Conservation (phyloP, 2,888 invertebrate genomes). For the Drosophila histrio region DNA sequence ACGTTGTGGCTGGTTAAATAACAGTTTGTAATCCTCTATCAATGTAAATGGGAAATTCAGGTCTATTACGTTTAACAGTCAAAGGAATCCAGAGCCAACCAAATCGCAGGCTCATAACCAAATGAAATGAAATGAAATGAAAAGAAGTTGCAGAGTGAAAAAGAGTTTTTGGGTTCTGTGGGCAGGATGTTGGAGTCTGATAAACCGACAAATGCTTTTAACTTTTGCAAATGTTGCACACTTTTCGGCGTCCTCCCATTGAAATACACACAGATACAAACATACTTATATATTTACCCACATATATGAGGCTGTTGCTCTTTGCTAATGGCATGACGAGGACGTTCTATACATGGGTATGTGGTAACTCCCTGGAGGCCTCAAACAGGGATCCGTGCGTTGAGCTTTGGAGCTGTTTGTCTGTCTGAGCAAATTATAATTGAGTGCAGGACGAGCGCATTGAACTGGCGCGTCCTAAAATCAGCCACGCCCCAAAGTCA, state of each 20-base stretch:
- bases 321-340: conserved; percentile 63
- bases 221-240: conserved; percentile 66
- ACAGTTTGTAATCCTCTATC: conserved; percentile 1
- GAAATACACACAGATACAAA: conserved; percentile 11
- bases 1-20: conserved; percentile 2
- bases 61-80: conserved; percentile 8
- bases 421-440: conserved; percentile 74
- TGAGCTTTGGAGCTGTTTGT: conserved; percentile 38
- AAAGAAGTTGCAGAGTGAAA: conserved; percentile 32
- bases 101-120: conserved; percentile 40
- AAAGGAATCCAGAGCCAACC: neutral
- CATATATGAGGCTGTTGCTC: conserved; percentile 61
- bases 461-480: conserved; percentile 53
- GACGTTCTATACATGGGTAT: conserved; percentile 6
- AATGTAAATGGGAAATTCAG: neutral
- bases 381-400: conserved; percentile 11
- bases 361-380: conserved; percentile 40
- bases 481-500: conserved; percentile 29
- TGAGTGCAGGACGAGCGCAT: conserved; percentile 75
- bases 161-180: conserved; percentile 21
- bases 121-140: conserved; percentile 48
- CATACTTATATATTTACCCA: neutral
- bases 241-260: conserved; percentile 51
- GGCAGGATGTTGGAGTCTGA: conserved; percentile 28
- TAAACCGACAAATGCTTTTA: conserved; percentile 70